phyloP scores from a whole-genome alignment of 2,797 vertebrate genomes.

The Onychomys leucogaster region DNA sequence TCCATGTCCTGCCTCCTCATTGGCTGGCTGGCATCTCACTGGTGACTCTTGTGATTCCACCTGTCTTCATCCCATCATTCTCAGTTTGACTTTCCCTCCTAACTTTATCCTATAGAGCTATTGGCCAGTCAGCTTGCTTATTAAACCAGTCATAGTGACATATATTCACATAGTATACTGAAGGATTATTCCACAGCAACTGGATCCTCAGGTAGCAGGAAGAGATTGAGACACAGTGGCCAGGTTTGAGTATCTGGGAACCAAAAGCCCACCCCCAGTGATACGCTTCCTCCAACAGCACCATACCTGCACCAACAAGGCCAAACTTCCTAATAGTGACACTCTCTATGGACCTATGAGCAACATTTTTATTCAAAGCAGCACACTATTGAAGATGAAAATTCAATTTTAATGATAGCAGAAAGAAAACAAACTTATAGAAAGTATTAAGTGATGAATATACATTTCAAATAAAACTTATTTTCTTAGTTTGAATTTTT shows the following conservation, averaged over 20 bases:
- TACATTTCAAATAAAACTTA: slow-evolving; percentile 49
- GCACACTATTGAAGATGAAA: slow-evolving; percentile 33
- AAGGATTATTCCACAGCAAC: not conserved
- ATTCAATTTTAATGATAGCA: slow-evolving; percentile 26
- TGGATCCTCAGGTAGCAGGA: not conserved
- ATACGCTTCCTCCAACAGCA: not conserved
- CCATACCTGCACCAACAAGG: not conserved
- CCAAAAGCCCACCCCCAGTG: not conserved
- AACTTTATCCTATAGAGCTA: too few species aligned
- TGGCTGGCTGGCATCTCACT: too few species aligned
- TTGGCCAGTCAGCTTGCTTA: too few species aligned
- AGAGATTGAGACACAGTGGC: not conserved
- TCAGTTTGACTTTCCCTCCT: too few species aligned
- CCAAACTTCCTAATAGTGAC: not conserved
- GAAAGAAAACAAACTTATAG: slow-evolving; percentile 13
- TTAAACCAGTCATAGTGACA: too few species aligned
- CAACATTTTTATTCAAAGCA: not conserved
- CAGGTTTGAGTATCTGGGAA: not conserved
- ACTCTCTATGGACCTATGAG: not conserved
- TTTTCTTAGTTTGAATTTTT: slow-evolving; percentile 14
- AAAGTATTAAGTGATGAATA: slow-evolving; percentile 23
- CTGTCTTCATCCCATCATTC: too few species aligned
- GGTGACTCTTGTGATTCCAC: too few species aligned
- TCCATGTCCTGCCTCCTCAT: too few species aligned
- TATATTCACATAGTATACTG: too few species aligned